Evolutionary conservation across 2,797 vertebrate species (phyloP).

Genomic region (Schizopygopsis pylzovi): DNA sequence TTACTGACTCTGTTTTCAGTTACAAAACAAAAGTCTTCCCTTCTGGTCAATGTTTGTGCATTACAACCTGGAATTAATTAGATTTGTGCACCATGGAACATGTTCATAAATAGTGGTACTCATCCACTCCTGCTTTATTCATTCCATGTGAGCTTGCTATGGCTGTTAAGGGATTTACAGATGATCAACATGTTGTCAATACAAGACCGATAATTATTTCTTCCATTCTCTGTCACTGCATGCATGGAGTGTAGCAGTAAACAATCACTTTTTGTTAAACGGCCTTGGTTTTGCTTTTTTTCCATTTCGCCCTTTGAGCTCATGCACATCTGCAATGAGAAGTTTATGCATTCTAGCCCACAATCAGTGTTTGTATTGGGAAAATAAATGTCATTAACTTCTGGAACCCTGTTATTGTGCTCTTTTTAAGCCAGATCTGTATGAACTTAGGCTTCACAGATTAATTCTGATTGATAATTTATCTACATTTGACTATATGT

Average conservation of each 20-base stretch:
- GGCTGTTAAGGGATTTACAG: background rate
- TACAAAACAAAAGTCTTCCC: background rate
- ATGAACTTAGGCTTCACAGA: background rate
- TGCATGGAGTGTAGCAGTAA: background rate
- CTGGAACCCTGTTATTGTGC: background rate
- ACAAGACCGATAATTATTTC: background rate
- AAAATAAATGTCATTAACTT: background rate
- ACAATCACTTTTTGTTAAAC: background rate
- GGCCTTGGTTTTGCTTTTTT: background rate
- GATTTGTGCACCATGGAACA: background rate
- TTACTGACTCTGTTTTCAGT: constrained; percentile 16
- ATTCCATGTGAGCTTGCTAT: background rate
- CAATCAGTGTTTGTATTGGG: no score
- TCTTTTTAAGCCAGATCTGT: background rate
- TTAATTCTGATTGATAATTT: background rate
- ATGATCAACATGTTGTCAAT: background rate
- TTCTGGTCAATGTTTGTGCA: background rate
- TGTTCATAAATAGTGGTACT: background rate
- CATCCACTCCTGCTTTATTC: background rate
- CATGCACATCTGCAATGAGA: background rate
- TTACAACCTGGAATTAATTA: background rate
- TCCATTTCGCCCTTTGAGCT: background rate
- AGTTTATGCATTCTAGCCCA: background rate
- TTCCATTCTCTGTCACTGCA: background rate
- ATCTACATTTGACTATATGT: background rate